Conservation (phyloP, 2,113 vertebrate genomes). For the Pachyramphus minor region DNA sequence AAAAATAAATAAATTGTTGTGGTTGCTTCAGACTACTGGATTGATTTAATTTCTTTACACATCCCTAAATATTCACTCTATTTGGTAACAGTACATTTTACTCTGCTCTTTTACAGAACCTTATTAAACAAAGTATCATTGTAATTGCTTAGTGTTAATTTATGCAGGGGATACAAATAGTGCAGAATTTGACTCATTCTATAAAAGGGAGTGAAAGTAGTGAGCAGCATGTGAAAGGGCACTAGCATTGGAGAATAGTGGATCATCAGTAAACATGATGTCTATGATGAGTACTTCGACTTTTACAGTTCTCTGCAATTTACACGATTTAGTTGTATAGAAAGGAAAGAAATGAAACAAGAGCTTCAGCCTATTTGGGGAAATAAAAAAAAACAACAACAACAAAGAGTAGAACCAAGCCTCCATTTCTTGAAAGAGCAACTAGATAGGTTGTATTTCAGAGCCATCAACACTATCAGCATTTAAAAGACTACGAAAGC, state of each 20-base stretch:
- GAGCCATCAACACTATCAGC: conserved; percentile 32
- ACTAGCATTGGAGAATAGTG: not conserved
- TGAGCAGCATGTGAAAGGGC: not conserved
- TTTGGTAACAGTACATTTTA: not conserved
- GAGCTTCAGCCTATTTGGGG: not conserved
- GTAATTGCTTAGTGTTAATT: not conserved
- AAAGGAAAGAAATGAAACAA: not conserved
- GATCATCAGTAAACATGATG: conserved; percentile 45
- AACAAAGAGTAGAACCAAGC: not conserved
- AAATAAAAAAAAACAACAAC: not conserved
- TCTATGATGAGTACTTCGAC: conserved; percentile 4
- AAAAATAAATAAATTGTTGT: not conserved
- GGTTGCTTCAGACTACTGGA: not conserved
- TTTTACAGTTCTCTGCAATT: conserved; percentile 22
- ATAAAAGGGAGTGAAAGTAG: not conserved
- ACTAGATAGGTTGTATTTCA: not conserved
- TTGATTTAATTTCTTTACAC: not conserved
- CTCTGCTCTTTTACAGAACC: not conserved
- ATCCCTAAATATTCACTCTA: not conserved
- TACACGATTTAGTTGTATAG: not conserved
- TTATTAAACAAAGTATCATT: not conserved
- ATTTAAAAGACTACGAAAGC: not conserved
- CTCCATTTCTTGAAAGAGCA: not conserved
- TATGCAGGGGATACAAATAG: not conserved
- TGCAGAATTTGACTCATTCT: not conserved